Evolutionary conservation across 2,113 vertebrate species (phyloP), one percentile per base, ranked within the genome.

Genomic region (Corydoras sp.): DNA sequence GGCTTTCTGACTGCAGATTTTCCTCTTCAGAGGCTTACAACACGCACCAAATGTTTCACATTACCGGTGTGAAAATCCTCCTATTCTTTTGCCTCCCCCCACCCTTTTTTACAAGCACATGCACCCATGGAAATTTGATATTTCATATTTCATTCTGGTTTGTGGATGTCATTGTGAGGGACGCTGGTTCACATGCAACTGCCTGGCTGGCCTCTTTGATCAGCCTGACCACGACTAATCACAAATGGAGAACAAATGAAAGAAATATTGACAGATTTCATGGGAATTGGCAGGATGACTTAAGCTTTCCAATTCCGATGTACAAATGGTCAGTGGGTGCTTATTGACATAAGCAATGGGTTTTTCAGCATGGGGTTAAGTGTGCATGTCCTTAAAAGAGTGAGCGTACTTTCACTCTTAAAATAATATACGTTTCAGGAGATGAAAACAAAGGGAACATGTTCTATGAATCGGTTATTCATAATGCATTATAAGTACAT

Each of bases 101-200:
- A 87, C 94, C 94, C 69, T 54, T 62, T 84, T 95, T 97, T 95
- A 97, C 94, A 97, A 96, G 95, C 93, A 92, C 93, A 91, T 92
- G 88, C 94, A 96, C 93, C 92, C 92, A 81, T 76, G 88, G 96
- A 98, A 99, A 99, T 93, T 89, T 84, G 95, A 99, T 97, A 95
- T 98, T 99, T 97, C 96, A 99, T 99, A 99, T 99, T 98, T 98
- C 96, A 99, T 97, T 98, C 94, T 99, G 93, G 92, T 96, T 94
- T 93, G 94, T 90, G 93, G 90, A 94, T 94, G 95, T 97, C 95
- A 96, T 93, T 92, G 92, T 89, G 90, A 95, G 86, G 92, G 93
- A 97, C 90, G 91, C 82, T 86, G 91, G 95, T 97, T 98, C 95
- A 98, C 95, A 98, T 95, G 94, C 95, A 94, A 92, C 88, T 84